A percentile compares a stretch with the other conserved stretches of the same genome.
These are phyloP conservation scores for Rattus norvegicus DNA, from an alignment of 2,113 vertebrate species.

Conservation along the genomic window DNA sequence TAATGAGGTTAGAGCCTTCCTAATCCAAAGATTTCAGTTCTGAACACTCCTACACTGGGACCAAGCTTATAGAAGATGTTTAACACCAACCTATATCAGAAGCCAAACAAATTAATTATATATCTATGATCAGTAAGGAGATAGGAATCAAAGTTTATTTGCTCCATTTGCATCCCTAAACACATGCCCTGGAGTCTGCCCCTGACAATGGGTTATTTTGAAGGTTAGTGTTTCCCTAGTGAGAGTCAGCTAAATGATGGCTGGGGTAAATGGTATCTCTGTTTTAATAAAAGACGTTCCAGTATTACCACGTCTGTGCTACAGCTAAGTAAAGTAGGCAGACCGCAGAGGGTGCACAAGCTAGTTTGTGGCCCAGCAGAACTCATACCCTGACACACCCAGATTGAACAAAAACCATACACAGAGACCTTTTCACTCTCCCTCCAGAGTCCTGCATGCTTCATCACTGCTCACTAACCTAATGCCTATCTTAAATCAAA, in stretches of 20 bases:
- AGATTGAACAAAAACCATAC: not conserved
- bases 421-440: not conserved
- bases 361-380: not conserved
- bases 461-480: not conserved
- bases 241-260: not conserved
- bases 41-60: not conserved
- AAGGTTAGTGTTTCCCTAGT: not conserved
- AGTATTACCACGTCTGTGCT: not conserved
- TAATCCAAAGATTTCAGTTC: not conserved
- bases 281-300: not conserved
- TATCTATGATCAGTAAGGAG: not conserved
- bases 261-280: not conserved
- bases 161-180: not conserved
- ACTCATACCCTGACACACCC: not conserved
- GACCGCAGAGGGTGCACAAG: not conserved
- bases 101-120: not conserved
- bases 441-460: not conserved
- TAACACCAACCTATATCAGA: not conserved
- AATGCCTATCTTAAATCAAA: not conserved
- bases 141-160: not conserved
- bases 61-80: not conserved
- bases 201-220: not conserved
- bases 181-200: not conserved
- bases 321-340: not conserved
- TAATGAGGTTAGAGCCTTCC: not conserved